phyloP scores from a whole-genome alignment of 2,797 vertebrate species.

The Tragelaphus eurycerus region DNA sequence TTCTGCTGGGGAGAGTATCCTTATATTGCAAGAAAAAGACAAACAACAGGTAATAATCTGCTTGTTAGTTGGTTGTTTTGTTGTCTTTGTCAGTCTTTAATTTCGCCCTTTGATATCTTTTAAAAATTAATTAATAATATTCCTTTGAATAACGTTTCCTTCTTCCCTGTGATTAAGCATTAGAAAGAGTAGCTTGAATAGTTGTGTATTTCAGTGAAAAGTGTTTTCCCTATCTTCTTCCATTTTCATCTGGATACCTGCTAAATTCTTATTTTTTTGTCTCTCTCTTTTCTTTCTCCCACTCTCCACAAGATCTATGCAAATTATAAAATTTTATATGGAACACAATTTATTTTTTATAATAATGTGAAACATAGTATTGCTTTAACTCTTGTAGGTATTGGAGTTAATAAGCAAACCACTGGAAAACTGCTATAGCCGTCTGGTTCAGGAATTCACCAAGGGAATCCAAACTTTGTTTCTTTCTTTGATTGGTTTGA shows the following conservation, averaged over 20 bases:
- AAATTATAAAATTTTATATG: background rate
- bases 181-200: background rate
- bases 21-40: conserved; percentile 94
- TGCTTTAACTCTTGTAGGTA: conserved; percentile 83
- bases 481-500: conserved; percentile 92
- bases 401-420: conserved; percentile 88
- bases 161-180: background rate
- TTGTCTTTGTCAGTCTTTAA: background rate
- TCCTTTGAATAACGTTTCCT: background rate
- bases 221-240: background rate
- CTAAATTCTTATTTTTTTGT: background rate
- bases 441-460: conserved; percentile 86
- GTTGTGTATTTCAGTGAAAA: background rate
- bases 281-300: background rate
- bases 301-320: background rate
- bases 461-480: conserved; percentile 90
- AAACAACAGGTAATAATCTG: conserved; percentile 83
- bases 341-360: background rate
- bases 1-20: conserved; percentile 92
- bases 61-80: background rate
- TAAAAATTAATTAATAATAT: conserved; percentile 1
- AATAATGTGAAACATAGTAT: conserved; percentile 10
- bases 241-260: background rate
- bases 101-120: background rate
- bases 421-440: conserved; percentile 93